These are phyloP conservation scores for Silurus meridionalis DNA, from an alignment of 2,113 vertebrate species.

Conservation along the genomic window DNA sequence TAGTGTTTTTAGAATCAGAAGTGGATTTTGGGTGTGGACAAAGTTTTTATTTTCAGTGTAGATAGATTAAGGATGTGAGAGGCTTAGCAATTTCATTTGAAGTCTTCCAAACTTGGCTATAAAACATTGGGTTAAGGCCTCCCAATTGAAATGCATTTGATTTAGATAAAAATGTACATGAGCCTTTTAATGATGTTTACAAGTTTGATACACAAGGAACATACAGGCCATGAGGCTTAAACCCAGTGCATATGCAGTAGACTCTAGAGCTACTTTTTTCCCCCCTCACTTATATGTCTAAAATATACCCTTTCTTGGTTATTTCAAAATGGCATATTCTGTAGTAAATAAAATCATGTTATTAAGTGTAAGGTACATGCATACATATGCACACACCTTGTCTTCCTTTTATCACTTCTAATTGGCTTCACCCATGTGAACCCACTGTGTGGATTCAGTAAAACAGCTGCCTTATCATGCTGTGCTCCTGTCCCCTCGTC, in stretches of 20 bases:
- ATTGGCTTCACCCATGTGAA: background rate
- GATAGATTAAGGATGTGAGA: background rate
- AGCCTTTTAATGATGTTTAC: background rate
- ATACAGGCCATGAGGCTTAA: background rate
- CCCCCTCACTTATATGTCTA: background rate
- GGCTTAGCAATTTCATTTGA: background rate
- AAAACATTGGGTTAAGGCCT: background rate
- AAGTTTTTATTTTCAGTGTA: background rate
- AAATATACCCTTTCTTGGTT: background rate
- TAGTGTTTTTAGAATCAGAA: too few relatives aligned
- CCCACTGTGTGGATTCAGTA: background rate
- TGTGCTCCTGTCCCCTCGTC: background rate
- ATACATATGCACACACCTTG: background rate
- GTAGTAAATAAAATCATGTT: background rate
- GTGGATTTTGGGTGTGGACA: too few relatives aligned
- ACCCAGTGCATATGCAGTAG: background rate
- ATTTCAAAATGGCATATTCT: background rate
- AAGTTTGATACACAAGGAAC: background rate
- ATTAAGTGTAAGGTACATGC: background rate
- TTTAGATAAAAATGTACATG: background rate
- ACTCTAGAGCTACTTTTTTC: background rate
- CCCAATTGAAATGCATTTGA: background rate
- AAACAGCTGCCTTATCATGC: conserved; percentile 5
- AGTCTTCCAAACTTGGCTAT: background rate
- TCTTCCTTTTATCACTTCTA: conserved; percentile 1